Evolutionary conservation across 2,888 invertebrate species (phyloP), one percentile per base, ranked within the genome.

Genomic region (Andrena fulva): DNA sequence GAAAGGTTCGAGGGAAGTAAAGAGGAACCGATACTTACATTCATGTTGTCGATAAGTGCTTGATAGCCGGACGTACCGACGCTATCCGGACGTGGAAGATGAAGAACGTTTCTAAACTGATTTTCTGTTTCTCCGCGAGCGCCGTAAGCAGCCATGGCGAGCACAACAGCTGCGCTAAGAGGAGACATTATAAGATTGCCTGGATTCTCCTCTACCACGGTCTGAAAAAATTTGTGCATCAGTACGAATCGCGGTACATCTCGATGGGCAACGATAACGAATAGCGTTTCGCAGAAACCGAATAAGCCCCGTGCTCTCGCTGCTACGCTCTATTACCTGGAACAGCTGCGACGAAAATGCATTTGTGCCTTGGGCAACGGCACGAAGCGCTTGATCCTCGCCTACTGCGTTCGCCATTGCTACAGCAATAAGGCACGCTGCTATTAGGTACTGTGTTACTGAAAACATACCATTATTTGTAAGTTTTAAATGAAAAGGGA

Each of bases 121-220:
- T 73, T 12, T 12, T 89, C 86, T 6, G 93, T 93, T 6, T 88
- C 77, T 50, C 89, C 92, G 1, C 77, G 76, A 2, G 93, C 89
- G 5, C 93, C 93, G 48, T 82, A 88, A 31, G 90, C 82, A 7
- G 90, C 90, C 92, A 94, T 91, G 27, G 92, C 89, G 27, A 94
- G 87, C 27, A 92, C 92, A 66, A 92, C 71, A 31, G 91, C 90
- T 5, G 91, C 92, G 60, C 94, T 94, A 29, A 94, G 73, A 0
- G 94, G 93, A 29, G 94, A 94, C 6, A 72, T 82, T 66, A 93
- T 89, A 2, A 93, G 79, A 82, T 93, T 93, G 6, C 84, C 86
- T 27, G 54, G 7, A 2, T 77, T 29, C 3, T 63, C 77, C 8
- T 84, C 50, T n/a, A 77, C 81, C 4, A 92, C 64, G 12, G 54